Percentiles rank a stretch among this genome's conserved stretches.
These are phyloP conservation scores for Paelopatides confundens DNA, from an alignment of 53 echinoderm and acorn worm species.

Conservation along the genomic window DNA sequence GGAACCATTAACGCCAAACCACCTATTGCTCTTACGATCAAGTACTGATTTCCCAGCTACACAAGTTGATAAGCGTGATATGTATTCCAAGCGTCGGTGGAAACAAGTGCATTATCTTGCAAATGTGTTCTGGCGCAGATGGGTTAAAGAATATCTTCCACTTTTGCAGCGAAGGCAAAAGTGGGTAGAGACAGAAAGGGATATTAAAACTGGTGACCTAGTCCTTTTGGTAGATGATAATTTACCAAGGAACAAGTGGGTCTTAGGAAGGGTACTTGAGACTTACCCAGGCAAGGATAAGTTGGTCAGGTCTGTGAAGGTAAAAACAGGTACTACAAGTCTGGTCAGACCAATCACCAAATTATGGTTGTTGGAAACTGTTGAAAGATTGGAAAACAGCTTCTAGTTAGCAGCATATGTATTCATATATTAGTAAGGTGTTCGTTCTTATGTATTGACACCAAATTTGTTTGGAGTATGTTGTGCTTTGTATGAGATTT, in stretches of 20 bases:
- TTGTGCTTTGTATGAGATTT: no score
- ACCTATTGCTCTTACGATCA: conserved; percentile 61
- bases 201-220: conserved; percentile 48
- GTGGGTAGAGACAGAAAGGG: conserved; percentile 43
- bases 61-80: conserved; percentile 30
- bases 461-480: neutral
- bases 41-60: conserved; percentile 53
- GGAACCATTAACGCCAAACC: conserved; percentile 79
- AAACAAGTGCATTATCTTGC: conserved; percentile 54
- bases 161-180: conserved; percentile 46
- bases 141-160: conserved; percentile 50
- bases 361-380: neutral
- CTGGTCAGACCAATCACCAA: neutral
- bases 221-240: conserved; percentile 57
- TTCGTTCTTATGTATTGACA: no score
- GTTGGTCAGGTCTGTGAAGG: conserved; percentile 56
- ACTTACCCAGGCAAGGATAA: conserved; percentile 43
- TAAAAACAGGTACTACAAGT: conserved; percentile 8
- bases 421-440: no score
- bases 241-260: conserved; percentile 61
- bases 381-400: no score
- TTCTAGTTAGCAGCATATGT: no score
- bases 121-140: conserved; percentile 56
- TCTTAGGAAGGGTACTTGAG: conserved; percentile 58
- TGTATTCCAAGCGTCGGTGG: conserved; percentile 15